Evolutionary conservation across 2,113 vertebrate genomes (phyloP).

Genomic region (Loxodonta africana): DNA sequence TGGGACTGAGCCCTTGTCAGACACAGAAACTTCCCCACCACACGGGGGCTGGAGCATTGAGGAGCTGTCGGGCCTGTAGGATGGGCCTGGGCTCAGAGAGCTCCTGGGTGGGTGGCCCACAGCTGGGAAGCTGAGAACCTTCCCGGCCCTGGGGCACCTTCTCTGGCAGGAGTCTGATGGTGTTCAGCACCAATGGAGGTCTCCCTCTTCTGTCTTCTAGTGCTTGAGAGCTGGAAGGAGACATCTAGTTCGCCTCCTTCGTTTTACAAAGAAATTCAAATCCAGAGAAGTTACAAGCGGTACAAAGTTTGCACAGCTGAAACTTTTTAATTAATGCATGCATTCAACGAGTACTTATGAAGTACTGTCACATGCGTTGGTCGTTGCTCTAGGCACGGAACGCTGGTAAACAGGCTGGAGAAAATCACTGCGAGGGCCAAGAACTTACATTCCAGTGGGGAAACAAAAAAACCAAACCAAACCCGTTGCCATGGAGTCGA

Average conservation of each 20-base stretch:
- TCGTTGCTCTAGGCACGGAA: not conserved
- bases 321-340: not conserved
- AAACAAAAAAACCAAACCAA: not conserved
- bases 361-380: not conserved
- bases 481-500: no score
- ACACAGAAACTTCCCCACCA: not conserved
- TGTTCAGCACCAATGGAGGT: not conserved
- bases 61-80: not conserved
- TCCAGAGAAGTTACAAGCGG: not conserved
- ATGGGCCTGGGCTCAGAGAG: not conserved
- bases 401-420: not conserved
- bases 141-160: not conserved
- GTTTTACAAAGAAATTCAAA: not conserved
- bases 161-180: not conserved
- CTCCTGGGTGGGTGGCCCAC: no score
- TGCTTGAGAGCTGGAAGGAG: not conserved
- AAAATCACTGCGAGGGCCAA: not conserved
- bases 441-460: not conserved
- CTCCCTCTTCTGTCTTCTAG: not conserved
- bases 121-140: not conserved
- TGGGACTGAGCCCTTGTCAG: not conserved
- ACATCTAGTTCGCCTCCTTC: not conserved
- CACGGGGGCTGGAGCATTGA: rapidly evolving
- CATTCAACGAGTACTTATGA: not conserved
- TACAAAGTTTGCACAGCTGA: not conserved